Conservation (phyloP, 1,140 invertebrate species). For the Arctopsyche grandis region DNA sequence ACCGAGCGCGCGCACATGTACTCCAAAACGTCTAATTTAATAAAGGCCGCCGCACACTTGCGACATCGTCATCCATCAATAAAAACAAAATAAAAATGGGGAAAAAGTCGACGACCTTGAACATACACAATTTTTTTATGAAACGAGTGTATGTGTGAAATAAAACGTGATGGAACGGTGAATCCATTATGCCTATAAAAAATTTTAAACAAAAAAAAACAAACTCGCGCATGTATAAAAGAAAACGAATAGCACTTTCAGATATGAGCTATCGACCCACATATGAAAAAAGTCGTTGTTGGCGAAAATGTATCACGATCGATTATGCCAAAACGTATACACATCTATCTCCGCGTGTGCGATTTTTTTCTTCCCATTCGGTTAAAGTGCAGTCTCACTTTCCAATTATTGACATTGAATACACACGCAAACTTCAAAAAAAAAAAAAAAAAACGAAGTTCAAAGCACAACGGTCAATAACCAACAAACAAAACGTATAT, state of each 20-base stretch:
- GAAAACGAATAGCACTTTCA: slow-evolving; percentile 19
- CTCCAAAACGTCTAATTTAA: no score
- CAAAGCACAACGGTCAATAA: slow-evolving; percentile 11
- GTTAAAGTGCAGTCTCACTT: slow-evolving; percentile 7
- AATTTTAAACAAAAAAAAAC: not conserved
- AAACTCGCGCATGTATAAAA: not conserved
- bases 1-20: no score
- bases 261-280: slow-evolving; percentile 21
- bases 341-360: not conserved
- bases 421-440: not conserved
- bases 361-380: not conserved
- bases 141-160: not conserved
- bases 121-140: not conserved
- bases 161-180: slow-evolving; percentile 3
- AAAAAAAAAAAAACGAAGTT: slow-evolving; percentile 5
- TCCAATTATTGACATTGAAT: slow-evolving; percentile 19
- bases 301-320: slow-evolving; percentile 28
- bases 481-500: not conserved
- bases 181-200: not conserved
- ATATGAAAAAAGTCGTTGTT: slow-evolving; percentile 18
- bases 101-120: not conserved
- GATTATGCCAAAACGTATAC: not conserved
- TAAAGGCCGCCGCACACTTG: no score
- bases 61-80: not conserved
- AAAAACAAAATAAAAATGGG: not conserved